A percentile compares a stretch with the other conserved stretches of the same genome.
Evolutionary conservation across 2,888 invertebrate species (phyloP).

Genomic region (Machimus rusticus): DNA sequence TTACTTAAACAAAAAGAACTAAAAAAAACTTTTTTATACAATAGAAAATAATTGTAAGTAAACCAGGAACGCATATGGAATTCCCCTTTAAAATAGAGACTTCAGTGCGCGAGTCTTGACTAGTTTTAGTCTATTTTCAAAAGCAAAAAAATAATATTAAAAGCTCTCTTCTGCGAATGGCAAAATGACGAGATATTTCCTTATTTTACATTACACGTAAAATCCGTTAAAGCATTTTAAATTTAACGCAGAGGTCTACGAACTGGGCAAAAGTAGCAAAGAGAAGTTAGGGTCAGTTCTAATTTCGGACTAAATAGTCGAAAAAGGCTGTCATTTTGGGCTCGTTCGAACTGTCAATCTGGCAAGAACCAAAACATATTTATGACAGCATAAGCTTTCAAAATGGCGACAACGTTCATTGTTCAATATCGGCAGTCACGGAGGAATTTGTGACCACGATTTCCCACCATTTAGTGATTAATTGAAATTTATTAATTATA

Average conservation of each 20-base stretch:
- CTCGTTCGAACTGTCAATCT: constrained; percentile 37
- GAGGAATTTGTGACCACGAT: constrained; percentile 18
- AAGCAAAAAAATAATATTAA: too few relatives aligned
- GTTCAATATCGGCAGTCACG: constrained; percentile 1
- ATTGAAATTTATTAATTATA: not conserved
- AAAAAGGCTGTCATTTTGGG: not conserved
- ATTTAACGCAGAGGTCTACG: not conserved
- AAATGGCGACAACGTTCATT: constrained; percentile 43
- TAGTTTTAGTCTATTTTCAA: not conserved
- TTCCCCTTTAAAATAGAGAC: too few relatives aligned
- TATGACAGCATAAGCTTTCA: constrained; percentile 46
- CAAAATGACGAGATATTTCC: not conserved
- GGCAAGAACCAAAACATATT: constrained; percentile 46
- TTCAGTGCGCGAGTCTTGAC: too few relatives aligned
- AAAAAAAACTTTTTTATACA: too few relatives aligned
- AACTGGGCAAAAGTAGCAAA: not conserved
- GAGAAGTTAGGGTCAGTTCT: not conserved
- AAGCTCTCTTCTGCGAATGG: too few relatives aligned
- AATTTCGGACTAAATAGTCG: not conserved
- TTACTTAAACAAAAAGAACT: too few relatives aligned
- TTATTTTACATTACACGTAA: not conserved
- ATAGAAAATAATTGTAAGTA: too few relatives aligned
- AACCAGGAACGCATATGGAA: too few relatives aligned
- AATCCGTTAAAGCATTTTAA: not conserved
- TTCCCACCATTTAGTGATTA: constrained; percentile 14